Evolutionary conservation across 2,113 vertebrate species (phyloP).

Genomic region (Rhabdornis inornatus): DNA sequence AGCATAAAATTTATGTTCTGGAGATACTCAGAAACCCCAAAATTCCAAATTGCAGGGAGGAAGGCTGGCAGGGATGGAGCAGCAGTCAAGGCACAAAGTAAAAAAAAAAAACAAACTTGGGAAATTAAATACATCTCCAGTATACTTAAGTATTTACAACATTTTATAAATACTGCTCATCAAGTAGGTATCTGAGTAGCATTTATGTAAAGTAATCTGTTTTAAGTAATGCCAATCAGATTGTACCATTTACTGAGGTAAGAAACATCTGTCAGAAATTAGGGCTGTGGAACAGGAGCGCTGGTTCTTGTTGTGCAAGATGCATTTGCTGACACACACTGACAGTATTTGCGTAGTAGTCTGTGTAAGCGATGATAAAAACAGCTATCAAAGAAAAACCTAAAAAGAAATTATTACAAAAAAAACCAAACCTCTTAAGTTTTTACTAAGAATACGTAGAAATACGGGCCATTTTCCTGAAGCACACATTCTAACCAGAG

Average conservation of each 20-base stretch:
- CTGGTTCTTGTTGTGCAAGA: not conserved
- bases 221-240: constrained; percentile 19
- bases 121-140: not conserved
- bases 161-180: not conserved
- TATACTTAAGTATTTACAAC: not conserved
- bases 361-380: not conserved
- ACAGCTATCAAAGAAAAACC: not conserved
- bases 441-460: not conserved
- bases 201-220: not conserved
- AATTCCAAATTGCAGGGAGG: not conserved
- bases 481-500: not conserved
- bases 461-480: not conserved
- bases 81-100: not conserved
- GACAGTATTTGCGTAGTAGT: not conserved
- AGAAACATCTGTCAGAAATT: not conserved
- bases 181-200: not conserved
- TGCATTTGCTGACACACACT: not conserved
- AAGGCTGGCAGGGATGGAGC: not conserved
- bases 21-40: not conserved
- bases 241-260: not conserved
- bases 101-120: not conserved
- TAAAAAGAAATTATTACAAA: not conserved
- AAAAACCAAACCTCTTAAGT: rapidly evolving
- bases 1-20: not conserved
- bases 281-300: not conserved